A percentile compares a stretch with the other conserved stretches of the same genome.
Evolutionary conservation across 2,888 invertebrate genomes (phyloP).

Genomic region (Masnerella sp.): DNA sequence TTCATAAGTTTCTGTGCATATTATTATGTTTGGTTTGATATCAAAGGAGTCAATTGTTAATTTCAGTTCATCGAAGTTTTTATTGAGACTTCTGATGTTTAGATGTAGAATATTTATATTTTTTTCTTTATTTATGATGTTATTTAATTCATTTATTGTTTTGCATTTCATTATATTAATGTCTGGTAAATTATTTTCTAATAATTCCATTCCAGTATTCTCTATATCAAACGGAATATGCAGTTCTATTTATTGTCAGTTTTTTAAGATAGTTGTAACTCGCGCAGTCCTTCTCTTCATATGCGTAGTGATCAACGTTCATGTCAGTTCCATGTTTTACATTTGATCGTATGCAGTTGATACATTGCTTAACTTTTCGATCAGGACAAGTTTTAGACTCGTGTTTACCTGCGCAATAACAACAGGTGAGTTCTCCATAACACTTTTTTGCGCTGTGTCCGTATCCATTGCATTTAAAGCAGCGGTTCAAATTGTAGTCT

Average conservation of each 20-base stretch:
- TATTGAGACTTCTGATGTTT: constrained; percentile 20
- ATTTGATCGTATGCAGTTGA: constrained; percentile 3
- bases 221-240: background rate
- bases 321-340: background rate
- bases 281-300: constrained; percentile 5
- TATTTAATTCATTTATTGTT: background rate
- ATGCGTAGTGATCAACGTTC: background rate
- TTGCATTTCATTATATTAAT: background rate
- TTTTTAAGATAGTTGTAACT: background rate
- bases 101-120: constrained; percentile 9
- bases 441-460: constrained; percentile 21
- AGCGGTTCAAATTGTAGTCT: constrained; percentile 12
- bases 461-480: constrained; percentile 8
- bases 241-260: background rate
- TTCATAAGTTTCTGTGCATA: constrained; percentile 27
- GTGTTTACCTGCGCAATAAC: constrained; percentile 12
- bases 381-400: constrained; percentile 1
- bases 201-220: background rate
- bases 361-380: background rate
- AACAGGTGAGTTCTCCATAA: background rate
- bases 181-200: background rate
- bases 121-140: background rate
- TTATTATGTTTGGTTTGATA: constrained; percentile 9
- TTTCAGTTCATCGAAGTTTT: constrained; percentile 10
- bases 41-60: background rate